Conservation (phyloP, 2,113 vertebrate species). For the Tupaia chinensis region DNA sequence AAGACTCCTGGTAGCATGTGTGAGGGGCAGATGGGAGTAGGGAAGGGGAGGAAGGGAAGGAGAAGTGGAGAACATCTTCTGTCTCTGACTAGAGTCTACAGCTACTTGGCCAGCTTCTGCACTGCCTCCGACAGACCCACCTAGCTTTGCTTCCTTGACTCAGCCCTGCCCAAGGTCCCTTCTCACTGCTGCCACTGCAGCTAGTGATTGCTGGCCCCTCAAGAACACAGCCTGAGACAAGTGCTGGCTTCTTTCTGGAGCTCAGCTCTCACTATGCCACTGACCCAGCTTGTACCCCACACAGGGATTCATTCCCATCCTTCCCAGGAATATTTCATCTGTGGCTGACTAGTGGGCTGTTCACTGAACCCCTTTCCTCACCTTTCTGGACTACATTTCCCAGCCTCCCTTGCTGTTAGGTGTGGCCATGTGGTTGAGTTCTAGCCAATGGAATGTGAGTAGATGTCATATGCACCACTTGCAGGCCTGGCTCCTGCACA, state of each 20-base stretch:
- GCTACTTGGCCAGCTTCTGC: neutral
- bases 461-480: neutral
- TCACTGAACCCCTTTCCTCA: neutral
- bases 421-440: neutral
- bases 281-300: neutral
- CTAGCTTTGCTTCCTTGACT: neutral
- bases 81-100: neutral
- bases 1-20: neutral
- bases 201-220: neutral
- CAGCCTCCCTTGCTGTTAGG: neutral
- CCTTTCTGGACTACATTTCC: conserved; percentile 12
- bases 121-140: neutral
- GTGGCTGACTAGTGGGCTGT: neutral
- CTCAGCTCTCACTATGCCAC: neutral
- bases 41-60: neutral
- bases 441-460: neutral
- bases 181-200: neutral
- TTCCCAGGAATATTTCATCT: neutral
- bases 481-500: conserved; percentile 10
- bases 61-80: neutral
- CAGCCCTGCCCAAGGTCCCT: neutral
- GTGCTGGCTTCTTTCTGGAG: neutral
- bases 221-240: neutral
- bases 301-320: neutral
- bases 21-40: neutral